phyloP scores from a whole-genome alignment of 64 coral and sea anemone species.

The Platygyra sinensis region DNA sequence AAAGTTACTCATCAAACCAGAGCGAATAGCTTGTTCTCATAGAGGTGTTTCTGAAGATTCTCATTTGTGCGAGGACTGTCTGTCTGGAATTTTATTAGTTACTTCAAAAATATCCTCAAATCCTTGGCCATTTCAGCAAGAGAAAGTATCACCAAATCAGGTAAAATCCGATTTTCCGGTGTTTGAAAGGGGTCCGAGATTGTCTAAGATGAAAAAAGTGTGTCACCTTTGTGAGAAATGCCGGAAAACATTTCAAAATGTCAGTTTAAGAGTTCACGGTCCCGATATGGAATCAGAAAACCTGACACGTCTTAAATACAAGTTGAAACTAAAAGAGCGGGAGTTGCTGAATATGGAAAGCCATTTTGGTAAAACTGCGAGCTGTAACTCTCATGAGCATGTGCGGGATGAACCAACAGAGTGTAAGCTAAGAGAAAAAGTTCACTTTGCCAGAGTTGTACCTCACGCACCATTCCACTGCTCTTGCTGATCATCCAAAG shows the following conservation, averaged over 20 bases:
- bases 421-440: not conserved
- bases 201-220: not conserved
- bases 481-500: not conserved
- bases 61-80: not conserved
- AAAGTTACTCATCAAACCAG: not conserved
- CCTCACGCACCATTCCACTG: not conserved
- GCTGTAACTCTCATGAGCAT: not conserved
- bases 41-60: too few species aligned
- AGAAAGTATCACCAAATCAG: not conserved
- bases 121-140: not conserved
- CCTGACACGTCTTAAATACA: not conserved
- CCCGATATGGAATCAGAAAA: not conserved
- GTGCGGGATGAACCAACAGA: not conserved
- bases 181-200: not conserved
- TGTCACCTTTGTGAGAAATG: not conserved
- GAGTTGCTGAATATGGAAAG: not conserved
- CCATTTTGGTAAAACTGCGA: not conserved
- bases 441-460: not conserved
- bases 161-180: not conserved
- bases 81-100: slow-evolving; percentile 1
- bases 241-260: not conserved
- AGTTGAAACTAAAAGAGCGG: not conserved
- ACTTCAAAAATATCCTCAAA: slow-evolving; percentile 2
- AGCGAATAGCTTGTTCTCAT: not conserved
- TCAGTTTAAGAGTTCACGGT: not conserved